phyloP scores from a whole-genome alignment of 2,113 vertebrate species.

The Willisornis vidua region DNA sequence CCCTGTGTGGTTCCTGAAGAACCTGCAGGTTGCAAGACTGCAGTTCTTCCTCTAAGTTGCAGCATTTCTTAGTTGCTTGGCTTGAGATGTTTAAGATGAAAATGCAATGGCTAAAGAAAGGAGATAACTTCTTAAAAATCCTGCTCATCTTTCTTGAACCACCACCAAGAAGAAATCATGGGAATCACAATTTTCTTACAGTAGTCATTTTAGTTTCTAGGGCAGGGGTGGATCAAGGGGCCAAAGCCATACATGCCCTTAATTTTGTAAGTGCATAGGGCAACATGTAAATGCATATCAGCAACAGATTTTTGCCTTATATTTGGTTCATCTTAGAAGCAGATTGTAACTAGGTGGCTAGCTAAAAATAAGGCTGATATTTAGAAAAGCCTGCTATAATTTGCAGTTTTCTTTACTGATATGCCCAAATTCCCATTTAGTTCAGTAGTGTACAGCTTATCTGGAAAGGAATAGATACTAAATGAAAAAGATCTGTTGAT shows the following conservation, averaged over 20 bases:
- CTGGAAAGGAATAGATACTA: neutral
- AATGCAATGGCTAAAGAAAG: rapidly evolving
- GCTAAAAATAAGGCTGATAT: neutral
- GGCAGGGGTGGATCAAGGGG: neutral
- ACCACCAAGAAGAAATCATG: neutral
- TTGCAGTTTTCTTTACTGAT: neutral
- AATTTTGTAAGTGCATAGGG: neutral
- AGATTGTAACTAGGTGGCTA: neutral
- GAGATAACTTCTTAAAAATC: neutral
- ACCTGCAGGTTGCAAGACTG: neutral
- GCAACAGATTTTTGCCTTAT: neutral
- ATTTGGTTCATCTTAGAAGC: neutral
- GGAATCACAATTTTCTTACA: neutral
- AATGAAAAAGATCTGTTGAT: neutral
- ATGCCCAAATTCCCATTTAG: neutral
- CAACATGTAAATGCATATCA: neutral
- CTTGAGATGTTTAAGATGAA: neutral
- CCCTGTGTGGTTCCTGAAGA: neutral
- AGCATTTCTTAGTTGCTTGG: neutral
- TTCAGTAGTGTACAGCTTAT: neutral
- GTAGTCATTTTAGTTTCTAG: neutral
- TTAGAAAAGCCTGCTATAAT: neutral
- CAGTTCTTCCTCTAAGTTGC: neutral
- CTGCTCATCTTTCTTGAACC: neutral
- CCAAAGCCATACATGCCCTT: neutral